These are phyloP conservation scores for Dryadula phaetusa DNA, from an alignment of 2,888 invertebrate genomes.

Conservation along the genomic window DNA sequence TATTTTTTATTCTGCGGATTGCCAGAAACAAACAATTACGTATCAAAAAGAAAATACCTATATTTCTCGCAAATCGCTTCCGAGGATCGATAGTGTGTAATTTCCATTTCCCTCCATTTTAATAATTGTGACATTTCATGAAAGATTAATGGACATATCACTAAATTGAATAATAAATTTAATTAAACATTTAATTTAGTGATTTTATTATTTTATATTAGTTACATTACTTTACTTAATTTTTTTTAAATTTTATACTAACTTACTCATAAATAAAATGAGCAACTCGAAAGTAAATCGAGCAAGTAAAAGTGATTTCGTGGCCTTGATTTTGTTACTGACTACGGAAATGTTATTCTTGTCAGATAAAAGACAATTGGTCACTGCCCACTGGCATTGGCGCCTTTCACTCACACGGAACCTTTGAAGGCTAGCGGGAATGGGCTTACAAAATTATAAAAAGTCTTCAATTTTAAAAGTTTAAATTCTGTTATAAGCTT, in stretches of 20 bases:
- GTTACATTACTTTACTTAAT: too few relatives aligned
- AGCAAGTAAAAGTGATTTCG: slow-evolving; percentile 50
- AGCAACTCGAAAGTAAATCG: slow-evolving; percentile 13
- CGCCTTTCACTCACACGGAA: slow-evolving; percentile 66
- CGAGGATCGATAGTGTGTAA: neutral
- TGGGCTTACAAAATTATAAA: slow-evolving; percentile 46
- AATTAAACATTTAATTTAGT: too few relatives aligned
- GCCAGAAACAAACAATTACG: neutral
- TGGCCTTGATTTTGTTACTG: slow-evolving; percentile 48
- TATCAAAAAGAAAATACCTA: neutral
- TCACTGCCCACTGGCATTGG: slow-evolving; percentile 55
- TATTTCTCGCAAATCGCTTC: slow-evolving; percentile 2
- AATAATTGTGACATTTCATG: too few relatives aligned
- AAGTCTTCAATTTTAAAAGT: too few relatives aligned
- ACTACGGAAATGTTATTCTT: slow-evolving; percentile 42
- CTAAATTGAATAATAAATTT: too few relatives aligned
- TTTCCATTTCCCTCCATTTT: too few relatives aligned
- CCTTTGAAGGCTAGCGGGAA: slow-evolving; percentile 64
- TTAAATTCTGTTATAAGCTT: too few relatives aligned
- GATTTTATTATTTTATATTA: too few relatives aligned
- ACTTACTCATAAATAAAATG: neutral
- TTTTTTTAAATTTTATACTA: too few relatives aligned
- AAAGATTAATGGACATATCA: too few relatives aligned
- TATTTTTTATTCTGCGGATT: neutral
- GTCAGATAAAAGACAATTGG: slow-evolving; percentile 17